phyloP scores from a whole-genome alignment of 2,113 vertebrate genomes.

The Xenopus laevis region DNA sequence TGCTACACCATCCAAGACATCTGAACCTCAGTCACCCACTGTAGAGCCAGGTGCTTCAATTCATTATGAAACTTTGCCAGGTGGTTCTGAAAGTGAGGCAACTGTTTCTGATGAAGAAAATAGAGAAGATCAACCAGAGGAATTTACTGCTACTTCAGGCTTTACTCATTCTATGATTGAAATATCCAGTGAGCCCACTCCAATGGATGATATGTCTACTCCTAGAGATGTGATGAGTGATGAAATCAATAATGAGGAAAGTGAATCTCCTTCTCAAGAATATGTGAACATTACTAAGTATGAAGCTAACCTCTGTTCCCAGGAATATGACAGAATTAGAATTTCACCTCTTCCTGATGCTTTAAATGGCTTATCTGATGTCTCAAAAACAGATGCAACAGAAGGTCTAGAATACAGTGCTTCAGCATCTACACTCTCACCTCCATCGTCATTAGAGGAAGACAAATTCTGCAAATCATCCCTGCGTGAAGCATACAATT shows the following conservation, averaged over 20 bases:
- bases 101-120: constrained; percentile 88
- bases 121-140: constrained; percentile 79
- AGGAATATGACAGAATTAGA: constrained; percentile 68
- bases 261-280: constrained; percentile 81
- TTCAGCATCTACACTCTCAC: constrained; percentile 88
- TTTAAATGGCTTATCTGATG: constrained; percentile 69
- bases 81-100: constrained; percentile 78
- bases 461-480: constrained; percentile 75
- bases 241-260: constrained; percentile 86
- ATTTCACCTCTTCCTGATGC: constrained; percentile 67
- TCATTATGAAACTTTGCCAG: constrained; percentile 81
- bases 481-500: constrained; percentile 60
- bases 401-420: constrained; percentile 84
- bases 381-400: constrained; percentile 82
- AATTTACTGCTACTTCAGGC: constrained; percentile 82
- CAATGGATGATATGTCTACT: constrained; percentile 93
- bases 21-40: constrained; percentile 73
- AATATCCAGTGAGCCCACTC: constrained; percentile 88
- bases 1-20: constrained; percentile 65
- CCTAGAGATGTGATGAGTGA: constrained; percentile 86
- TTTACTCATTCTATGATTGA: constrained; percentile 89
- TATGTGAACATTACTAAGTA: constrained; percentile 70
- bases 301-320: constrained; percentile 64
- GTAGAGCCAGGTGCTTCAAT: constrained; percentile 71
- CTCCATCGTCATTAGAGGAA: constrained; percentile 84